phyloP scores from a whole-genome alignment of 2,113 vertebrate genomes.

The Theropithecus gelada region DNA sequence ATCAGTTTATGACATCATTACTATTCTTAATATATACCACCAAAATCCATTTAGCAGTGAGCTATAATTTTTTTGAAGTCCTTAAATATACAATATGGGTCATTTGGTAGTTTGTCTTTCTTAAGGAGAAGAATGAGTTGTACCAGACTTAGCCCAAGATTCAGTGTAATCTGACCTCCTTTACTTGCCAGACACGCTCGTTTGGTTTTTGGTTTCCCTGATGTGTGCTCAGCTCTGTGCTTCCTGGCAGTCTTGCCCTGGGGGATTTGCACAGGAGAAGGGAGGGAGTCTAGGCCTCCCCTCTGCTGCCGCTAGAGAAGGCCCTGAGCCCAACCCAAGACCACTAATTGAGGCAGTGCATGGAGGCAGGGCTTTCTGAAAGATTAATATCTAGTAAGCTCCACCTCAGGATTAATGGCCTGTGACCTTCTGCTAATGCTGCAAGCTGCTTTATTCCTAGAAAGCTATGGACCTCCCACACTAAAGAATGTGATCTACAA shows the following conservation, averaged over 20 bases:
- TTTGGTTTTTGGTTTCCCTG: slow-evolving; percentile 56
- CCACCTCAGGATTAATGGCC: neutral
- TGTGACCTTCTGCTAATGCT: neutral
- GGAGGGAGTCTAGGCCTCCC: neutral
- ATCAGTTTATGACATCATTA: slow-evolving; percentile 34
- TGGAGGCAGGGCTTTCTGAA: neutral
- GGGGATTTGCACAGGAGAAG: neutral
- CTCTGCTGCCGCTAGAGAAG: slow-evolving; percentile 1
- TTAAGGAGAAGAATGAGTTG: slow-evolving; percentile 31
- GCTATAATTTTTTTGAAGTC: slow-evolving; percentile 16
- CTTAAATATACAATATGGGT: slow-evolving; percentile 38
- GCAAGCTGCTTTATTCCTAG: slow-evolving; percentile 33
- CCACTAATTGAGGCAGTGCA: slow-evolving; percentile 19
- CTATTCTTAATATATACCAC: neutral
- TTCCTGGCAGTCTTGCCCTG: neutral
- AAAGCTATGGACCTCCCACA: slow-evolving; percentile 11
- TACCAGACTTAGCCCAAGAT: neutral
- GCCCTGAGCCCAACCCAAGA: neutral
- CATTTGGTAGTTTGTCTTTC: slow-evolving; percentile 38
- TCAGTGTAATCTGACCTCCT: slow-evolving; percentile 15
- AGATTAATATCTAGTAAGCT: neutral
- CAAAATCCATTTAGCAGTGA: slow-evolving; percentile 53
- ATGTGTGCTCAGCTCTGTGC: neutral
- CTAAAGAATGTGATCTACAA: slow-evolving; percentile 14
- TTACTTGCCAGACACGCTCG: neutral